These are phyloP conservation scores for Pteria penguin DNA, from an alignment of 2,888 invertebrate genomes.

Conservation along the genomic window DNA sequence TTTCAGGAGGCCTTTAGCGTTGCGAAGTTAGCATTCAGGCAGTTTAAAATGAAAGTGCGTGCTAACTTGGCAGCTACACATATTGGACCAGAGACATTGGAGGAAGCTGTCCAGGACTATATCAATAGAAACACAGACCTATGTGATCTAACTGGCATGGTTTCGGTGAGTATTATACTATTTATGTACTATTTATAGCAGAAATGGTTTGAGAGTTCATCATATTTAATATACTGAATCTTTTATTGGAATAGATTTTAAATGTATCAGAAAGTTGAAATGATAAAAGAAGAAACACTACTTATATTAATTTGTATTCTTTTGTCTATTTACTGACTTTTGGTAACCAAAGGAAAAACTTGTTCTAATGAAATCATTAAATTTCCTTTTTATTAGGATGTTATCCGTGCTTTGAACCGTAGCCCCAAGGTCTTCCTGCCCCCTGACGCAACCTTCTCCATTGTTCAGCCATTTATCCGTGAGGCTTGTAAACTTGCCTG, in stretches of 20 bases:
- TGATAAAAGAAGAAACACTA: no score
- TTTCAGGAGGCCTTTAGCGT: conserved; percentile 78
- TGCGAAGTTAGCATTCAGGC: conserved; percentile 78
- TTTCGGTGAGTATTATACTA: conserved; percentile 69
- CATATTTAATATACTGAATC: no score
- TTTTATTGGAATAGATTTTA: no score
- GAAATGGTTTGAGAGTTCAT: no score
- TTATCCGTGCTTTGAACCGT: conserved; percentile 76
- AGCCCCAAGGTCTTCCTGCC: conserved; percentile 77
- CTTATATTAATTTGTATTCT: no score
- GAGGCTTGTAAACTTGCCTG: conserved; percentile 79
- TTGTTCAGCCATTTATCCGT: conserved; percentile 79
- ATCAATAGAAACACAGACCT: conserved; percentile 79
- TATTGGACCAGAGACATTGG: conserved; percentile 78
- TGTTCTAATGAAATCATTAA: no score
- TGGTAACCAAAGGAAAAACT: no score
- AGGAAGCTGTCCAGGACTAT: conserved; percentile 80
- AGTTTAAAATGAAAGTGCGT: conserved; percentile 79
- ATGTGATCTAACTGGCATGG: conserved; percentile 77
- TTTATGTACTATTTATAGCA: no score
- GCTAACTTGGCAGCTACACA: conserved; percentile 78
- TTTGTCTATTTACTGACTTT: no score
- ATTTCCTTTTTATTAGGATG: conserved; percentile 72
- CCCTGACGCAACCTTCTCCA: conserved; percentile 73
- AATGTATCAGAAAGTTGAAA: no score